Evolutionary conservation across 1,140 invertebrate species (phyloP).

Genomic region (Drosophila arawakana): DNA sequence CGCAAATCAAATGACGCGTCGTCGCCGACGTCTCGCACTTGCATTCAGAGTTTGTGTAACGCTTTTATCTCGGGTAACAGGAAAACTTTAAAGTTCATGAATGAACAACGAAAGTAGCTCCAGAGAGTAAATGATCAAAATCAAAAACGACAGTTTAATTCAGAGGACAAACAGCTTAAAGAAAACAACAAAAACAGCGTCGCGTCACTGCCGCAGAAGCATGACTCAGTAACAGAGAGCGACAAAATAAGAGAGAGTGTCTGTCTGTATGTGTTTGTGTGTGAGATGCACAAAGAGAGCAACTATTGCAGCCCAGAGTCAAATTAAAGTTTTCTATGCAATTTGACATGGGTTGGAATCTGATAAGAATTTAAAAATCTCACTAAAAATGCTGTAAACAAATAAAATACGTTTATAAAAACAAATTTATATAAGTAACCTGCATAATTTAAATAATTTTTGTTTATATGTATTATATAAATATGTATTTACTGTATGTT

Average conservation of each 20-base stretch:
- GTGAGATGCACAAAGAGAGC: background rate
- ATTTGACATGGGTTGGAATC: background rate
- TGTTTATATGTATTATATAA: background rate
- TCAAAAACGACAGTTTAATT: constrained; percentile 37
- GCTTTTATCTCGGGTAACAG: constrained; percentile 55
- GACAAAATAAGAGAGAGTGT: constrained; percentile 2
- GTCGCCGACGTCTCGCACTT: constrained; percentile 26
- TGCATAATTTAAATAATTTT: background rate
- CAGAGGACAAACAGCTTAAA: constrained; percentile 31
- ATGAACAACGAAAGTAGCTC: constrained; percentile 45
- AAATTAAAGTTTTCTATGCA: background rate
- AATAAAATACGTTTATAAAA: background rate
- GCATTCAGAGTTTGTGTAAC: constrained; percentile 30
- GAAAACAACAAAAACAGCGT: constrained; percentile 14
- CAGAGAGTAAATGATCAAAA: constrained; percentile 24
- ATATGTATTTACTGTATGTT: constrained; percentile 2
- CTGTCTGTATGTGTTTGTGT: background rate
- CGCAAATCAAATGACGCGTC: constrained; percentile 37
- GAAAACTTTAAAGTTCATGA: constrained; percentile 65
- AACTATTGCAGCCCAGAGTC: background rate
- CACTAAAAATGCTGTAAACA: background rate
- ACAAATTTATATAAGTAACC: background rate
- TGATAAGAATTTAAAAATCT: background rate
- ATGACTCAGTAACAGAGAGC: constrained; percentile 2
- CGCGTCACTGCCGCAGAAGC: background rate